Percentiles rank a stretch among this genome's conserved stretches.
These are phyloP conservation scores for Neolamprologus ventralis DNA, from an alignment of 2,113 vertebrate genomes.

Conservation along the genomic window DNA sequence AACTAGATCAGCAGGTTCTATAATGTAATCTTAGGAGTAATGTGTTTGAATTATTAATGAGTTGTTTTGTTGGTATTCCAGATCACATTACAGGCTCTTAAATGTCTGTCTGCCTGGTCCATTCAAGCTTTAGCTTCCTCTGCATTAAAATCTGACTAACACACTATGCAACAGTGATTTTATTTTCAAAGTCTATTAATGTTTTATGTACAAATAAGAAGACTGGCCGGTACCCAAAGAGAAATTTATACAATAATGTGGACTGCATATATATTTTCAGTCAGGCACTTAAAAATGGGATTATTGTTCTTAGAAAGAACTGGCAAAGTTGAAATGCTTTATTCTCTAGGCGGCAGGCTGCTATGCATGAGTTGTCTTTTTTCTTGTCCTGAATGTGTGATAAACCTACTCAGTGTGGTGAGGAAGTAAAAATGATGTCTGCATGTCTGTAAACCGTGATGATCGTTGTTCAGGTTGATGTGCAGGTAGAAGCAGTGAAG, in stretches of 20 bases:
- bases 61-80: neutral
- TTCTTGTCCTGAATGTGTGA: neutral
- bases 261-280: neutral
- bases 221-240: neutral
- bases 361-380: neutral
- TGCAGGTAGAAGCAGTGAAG: slow-evolving; percentile 38
- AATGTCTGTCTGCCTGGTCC: neutral
- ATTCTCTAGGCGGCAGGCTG: neutral
- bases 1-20: slow-evolving; percentile 14
- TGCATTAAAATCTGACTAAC: neutral
- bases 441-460: slow-evolving; percentile 3
- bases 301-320: neutral
- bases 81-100: slow-evolving; percentile 1
- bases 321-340: neutral
- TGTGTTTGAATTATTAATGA: neutral
- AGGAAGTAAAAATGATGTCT: neutral
- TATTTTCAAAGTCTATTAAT: neutral
- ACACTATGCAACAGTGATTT: neutral
- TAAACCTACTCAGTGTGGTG: neutral
- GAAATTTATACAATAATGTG: neutral
- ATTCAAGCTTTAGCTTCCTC: neutral
- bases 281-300: neutral
- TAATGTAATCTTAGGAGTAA: neutral
- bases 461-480: slow-evolving; percentile 27
- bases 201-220: neutral